phyloP scores from a whole-genome alignment of 2,888 invertebrate species.

The Drosophila emarginata region DNA sequence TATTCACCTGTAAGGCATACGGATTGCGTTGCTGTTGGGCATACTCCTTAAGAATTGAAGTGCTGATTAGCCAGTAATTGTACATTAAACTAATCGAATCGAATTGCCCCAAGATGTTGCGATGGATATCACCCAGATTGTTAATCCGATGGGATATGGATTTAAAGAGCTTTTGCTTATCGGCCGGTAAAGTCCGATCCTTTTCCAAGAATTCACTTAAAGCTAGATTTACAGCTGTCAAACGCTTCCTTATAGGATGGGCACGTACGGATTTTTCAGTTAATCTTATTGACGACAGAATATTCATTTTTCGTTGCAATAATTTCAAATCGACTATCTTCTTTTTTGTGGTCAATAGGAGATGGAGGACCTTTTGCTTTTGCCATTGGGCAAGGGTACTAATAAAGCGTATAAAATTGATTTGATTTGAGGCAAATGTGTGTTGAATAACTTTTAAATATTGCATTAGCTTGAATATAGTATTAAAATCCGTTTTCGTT shows the following conservation, averaged over 20 bases:
- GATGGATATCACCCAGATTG: slow-evolving; percentile 85
- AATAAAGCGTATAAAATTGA: slow-evolving; percentile 88
- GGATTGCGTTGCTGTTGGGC: slow-evolving; percentile 87
- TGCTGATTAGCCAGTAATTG: slow-evolving; percentile 91
- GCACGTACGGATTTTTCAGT: slow-evolving; percentile 53
- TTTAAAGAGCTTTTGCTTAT: slow-evolving; percentile 86
- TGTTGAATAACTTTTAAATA: slow-evolving; percentile 90
- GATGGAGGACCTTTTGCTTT: slow-evolving; percentile 79
- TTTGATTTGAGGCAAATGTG: slow-evolving; percentile 87
- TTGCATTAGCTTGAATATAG: slow-evolving; percentile 91
- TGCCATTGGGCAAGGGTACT: slow-evolving; percentile 90
- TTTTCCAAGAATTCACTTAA: slow-evolving; percentile 74
- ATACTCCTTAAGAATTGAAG: slow-evolving; percentile 89
- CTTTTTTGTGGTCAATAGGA: slow-evolving; percentile 44
- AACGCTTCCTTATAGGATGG: slow-evolving; percentile 38
- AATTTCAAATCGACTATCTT: slow-evolving; percentile 55
- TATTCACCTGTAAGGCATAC: slow-evolving; percentile 72
- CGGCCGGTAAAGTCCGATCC: slow-evolving; percentile 83
- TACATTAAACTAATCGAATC: slow-evolving; percentile 91
- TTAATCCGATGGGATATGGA: slow-evolving; percentile 87
- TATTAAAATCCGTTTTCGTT: slow-evolving; percentile 88
- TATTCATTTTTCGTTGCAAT: slow-evolving; percentile 56
- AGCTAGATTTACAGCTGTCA: slow-evolving; percentile 49
- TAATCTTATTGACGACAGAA: slow-evolving; percentile 54
- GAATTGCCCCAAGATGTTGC: slow-evolving; percentile 84